Base-by-base conservation (phyloP, 2,113 vertebrate genomes). In the Tricholaema leucomelas region DNA sequence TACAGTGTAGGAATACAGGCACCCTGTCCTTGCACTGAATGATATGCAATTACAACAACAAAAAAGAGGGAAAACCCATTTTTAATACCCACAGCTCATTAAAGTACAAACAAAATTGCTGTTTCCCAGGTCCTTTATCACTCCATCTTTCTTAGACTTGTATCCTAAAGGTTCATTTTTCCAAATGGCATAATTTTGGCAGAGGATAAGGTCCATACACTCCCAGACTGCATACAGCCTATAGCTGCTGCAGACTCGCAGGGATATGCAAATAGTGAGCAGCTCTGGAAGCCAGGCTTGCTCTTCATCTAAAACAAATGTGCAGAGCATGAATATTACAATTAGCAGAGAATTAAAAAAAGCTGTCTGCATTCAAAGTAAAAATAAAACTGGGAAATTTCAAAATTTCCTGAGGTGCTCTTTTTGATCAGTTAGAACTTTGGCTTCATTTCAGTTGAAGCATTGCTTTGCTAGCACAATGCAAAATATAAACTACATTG, bases 341-440 rank as follows among this genome's bases (percentile, higher is more conserved):
- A 69, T 81, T 84, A 75, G 25, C 35, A 65, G 63, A 50, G 25
- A 83, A 88, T 40, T 90, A 63, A 80, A 72, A 87, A 63, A 79
- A 79, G 24, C 46, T 42, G 48, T 78, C 66, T 81, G 83, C 54
- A 74, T 77, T 90, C 69, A 67, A 90, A 94, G 61, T 38, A 69
- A 88, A 91, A 81, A 90, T 67, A 65, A 94, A 93, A 85, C n/a
- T 8, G 58, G 14, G 63, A 84, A 81, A 75, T 91, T 91, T 90
- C 33, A 65, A 59, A 75, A 84, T 86, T 91, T 91, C 90, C 94
- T 77, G 73, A 91, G 93, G 86, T 92, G 75, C 12, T 88, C 67
- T 71, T 95, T 95, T 89, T 91, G 64, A 94, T 95, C 87, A 89
- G 52, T 73, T 73, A 82, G 63, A 89, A 70, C 46, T 73, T 76